phyloP scores from a whole-genome alignment of 2,113 vertebrate genomes.

The Arvicanthis niloticus region DNA sequence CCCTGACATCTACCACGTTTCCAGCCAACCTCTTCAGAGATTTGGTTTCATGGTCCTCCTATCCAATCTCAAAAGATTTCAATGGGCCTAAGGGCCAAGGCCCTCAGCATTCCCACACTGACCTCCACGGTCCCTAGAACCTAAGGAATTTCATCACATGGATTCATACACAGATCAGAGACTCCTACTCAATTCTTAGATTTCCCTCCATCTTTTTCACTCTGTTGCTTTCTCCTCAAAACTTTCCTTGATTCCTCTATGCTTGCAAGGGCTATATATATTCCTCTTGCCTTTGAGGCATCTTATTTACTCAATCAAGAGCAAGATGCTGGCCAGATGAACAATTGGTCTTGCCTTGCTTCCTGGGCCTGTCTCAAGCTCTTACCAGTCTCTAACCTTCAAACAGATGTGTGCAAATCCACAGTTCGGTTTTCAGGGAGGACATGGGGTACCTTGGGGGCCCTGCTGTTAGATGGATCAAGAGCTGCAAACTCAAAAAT shows the following conservation, averaged over 20 bases:
- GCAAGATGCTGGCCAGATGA: neutral
- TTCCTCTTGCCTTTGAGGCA: neutral
- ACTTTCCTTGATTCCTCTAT: neutral
- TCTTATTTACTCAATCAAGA: neutral
- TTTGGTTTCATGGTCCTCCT: neutral
- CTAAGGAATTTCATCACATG: neutral
- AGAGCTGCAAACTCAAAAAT: neutral
- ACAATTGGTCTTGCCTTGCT: neutral
- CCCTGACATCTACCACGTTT: neutral
- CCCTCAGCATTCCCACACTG: neutral
- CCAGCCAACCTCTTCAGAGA: neutral
- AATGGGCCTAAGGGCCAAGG: neutral
- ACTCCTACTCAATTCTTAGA: neutral
- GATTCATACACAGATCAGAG: neutral
- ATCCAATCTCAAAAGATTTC: too few relatives aligned
- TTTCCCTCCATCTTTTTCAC: too few relatives aligned
- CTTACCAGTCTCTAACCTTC: neutral
- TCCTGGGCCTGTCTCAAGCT: neutral
- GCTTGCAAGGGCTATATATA: neutral
- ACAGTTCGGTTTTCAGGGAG: neutral
- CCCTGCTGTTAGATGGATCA: neutral
- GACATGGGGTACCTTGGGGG: neutral
- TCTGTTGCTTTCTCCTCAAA: neutral
- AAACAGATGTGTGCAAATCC: neutral
- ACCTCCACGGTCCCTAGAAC: neutral